Percentiles rank a stretch among this genome's conserved stretches.
Evolutionary conservation across 2,797 vertebrate species (phyloP).

Genomic region (Cygnus olor): DNA sequence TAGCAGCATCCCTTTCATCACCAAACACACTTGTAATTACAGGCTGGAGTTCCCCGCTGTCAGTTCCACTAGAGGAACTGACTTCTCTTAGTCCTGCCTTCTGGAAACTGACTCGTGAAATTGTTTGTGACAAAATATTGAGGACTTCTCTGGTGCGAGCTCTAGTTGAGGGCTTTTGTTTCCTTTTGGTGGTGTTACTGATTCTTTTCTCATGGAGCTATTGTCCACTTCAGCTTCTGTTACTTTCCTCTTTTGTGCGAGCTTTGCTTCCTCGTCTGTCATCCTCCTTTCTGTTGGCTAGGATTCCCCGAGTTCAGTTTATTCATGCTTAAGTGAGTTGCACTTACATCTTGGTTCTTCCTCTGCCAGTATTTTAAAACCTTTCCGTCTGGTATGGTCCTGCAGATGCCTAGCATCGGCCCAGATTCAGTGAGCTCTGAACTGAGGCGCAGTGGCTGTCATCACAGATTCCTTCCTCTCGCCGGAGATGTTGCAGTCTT

Average conservation of each 20-base stretch:
- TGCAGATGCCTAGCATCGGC: neutral
- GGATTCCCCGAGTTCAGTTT: neutral
- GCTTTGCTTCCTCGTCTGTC: neutral
- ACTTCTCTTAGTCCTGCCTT: neutral
- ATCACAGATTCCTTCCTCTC: neutral
- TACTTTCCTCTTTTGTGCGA: neutral
- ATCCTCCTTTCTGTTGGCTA: neutral
- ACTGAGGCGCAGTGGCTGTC: neutral
- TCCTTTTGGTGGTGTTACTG: neutral
- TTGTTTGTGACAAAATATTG: neutral
- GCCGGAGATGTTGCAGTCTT: accelerated
- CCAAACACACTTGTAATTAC: accelerated
- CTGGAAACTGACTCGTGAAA: neutral
- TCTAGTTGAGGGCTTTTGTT: neutral
- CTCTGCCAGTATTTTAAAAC: neutral
- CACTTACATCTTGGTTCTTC: neutral
- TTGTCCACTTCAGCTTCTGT: neutral
- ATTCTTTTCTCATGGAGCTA: neutral
- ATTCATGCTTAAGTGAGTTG: neutral
- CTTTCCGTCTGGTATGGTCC: neutral
- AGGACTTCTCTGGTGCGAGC: neutral
- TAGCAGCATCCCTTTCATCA: neutral
- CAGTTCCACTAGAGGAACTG: neutral
- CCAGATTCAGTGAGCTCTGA: neutral
- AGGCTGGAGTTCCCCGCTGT: neutral